Conservation (phyloP, 2,797 vertebrate genomes). For the Gastrophryne carolinensis region DNA sequence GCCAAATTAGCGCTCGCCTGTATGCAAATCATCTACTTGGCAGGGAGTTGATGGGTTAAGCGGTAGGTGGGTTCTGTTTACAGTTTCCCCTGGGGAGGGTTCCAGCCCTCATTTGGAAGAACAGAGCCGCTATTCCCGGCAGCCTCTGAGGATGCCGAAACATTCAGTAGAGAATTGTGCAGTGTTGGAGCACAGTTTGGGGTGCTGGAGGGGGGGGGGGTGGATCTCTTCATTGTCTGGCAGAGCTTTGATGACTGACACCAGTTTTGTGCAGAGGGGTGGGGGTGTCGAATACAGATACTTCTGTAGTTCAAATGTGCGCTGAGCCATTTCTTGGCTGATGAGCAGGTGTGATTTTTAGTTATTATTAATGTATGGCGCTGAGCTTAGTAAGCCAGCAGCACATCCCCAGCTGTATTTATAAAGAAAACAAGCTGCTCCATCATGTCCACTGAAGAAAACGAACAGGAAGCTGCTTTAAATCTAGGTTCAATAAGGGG, state of each 20-base stretch:
- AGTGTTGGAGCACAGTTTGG: constrained; percentile 31
- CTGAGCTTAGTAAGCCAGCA: background rate
- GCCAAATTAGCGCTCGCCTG: background rate
- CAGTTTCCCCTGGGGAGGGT: background rate
- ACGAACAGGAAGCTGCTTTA: too few relatives aligned
- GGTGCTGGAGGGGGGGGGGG: constrained; percentile 25
- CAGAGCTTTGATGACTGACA: constrained; percentile 40
- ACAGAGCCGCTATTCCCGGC: background rate
- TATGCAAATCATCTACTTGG: background rate
- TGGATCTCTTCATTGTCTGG: constrained; percentile 35
- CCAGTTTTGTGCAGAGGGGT: constrained; percentile 15
- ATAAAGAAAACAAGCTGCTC: too few relatives aligned
- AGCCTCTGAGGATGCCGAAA: constrained; percentile 22
- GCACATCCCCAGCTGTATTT: too few relatives aligned
- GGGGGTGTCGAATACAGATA: constrained; percentile 27
- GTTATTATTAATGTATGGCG: constrained; percentile 20
- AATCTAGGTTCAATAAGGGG: too few relatives aligned
- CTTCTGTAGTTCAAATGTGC: constrained; percentile 6
- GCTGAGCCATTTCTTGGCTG: constrained; percentile 23
- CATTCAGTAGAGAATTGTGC: constrained; percentile 29
- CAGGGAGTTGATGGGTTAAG: constrained; percentile 19
- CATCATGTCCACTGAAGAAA: too few relatives aligned
- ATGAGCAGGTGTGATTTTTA: background rate
- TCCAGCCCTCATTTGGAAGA: constrained; percentile 11
- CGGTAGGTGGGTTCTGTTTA: background rate